Percentiles rank a stretch among this genome's conserved stretches.
These are phyloP conservation scores for Meandrusa payeni DNA, from an alignment of 2,888 invertebrate species.

Conservation along the genomic window DNA sequence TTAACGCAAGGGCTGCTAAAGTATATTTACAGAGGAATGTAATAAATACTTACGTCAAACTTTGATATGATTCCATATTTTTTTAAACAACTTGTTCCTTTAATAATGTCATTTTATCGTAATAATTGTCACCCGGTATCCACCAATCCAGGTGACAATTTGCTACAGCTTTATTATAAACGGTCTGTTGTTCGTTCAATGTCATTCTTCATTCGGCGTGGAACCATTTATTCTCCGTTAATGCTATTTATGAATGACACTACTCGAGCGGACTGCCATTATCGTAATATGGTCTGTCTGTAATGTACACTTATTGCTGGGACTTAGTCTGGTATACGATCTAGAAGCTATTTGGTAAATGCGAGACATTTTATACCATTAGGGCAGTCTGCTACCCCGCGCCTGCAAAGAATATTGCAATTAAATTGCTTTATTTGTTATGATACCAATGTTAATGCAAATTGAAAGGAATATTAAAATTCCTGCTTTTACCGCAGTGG, in stretches of 20 bases:
- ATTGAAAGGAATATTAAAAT: too few relatives aligned
- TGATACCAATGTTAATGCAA: too few relatives aligned
- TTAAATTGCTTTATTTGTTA: too few relatives aligned
- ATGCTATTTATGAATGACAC: slow-evolving; percentile 56
- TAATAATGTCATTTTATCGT: not conserved
- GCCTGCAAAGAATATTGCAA: too few relatives aligned
- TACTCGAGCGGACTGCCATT: slow-evolving; percentile 36
- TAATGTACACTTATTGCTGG: slow-evolving; percentile 25
- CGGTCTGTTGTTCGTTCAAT: slow-evolving; percentile 10
- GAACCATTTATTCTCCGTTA: slow-evolving; percentile 43
- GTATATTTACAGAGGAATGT: too few relatives aligned
- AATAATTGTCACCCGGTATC: not conserved
- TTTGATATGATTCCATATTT: not conserved
- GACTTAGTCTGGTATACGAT: slow-evolving; percentile 6
- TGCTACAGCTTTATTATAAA: slow-evolving; percentile 4
- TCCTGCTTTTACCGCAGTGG: too few relatives aligned
- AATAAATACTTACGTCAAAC: not conserved
- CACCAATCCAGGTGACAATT: slow-evolving; percentile 3
- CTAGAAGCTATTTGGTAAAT: slow-evolving; percentile 5
- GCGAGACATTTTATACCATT: slow-evolving; percentile 10
- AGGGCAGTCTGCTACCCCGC: too few relatives aligned
- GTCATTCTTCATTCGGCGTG: slow-evolving; percentile 34
- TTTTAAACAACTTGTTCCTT: not conserved
- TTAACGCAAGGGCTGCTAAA: too few relatives aligned
- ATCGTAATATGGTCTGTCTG: slow-evolving; percentile 26